Evolutionary conservation across 2,797 vertebrate species (phyloP).

Genomic region (Pseudochirops corinnae): DNA sequence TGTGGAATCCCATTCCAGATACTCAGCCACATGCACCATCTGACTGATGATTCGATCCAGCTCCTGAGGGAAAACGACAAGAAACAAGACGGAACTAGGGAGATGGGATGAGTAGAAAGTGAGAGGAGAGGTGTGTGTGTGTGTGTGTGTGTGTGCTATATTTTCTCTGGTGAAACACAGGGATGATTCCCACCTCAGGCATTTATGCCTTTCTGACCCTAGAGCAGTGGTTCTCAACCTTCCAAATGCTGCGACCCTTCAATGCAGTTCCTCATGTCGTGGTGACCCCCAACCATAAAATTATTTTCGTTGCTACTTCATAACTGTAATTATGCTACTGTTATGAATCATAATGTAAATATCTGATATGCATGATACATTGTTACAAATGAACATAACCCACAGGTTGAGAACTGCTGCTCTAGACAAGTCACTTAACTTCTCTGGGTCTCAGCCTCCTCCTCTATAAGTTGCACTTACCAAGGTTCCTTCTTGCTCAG

Average conservation of each 20-base stretch:
- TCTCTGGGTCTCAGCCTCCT: background rate
- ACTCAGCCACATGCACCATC: conserved; percentile 96
- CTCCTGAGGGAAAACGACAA: conserved; percentile 85
- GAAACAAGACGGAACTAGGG: conserved; percentile 29
- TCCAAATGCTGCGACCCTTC: too few relatives aligned
- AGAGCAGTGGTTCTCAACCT: background rate
- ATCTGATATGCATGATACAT: too few relatives aligned
- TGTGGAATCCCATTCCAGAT: conserved; percentile 96
- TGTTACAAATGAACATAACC: too few relatives aligned
- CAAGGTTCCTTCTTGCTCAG: background rate
- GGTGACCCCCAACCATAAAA: too few relatives aligned
- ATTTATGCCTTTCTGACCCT: background rate
- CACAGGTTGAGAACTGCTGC: too few relatives aligned
- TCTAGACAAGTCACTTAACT: background rate
- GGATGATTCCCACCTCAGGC: background rate
- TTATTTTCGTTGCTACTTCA: too few relatives aligned
- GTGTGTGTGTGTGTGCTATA: background rate
- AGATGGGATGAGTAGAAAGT: background rate
- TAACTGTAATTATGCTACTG: too few relatives aligned
- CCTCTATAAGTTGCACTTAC: background rate
- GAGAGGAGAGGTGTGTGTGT: background rate
- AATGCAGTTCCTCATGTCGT: too few relatives aligned
- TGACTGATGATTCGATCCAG: conserved; percentile 95
- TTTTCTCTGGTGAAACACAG: background rate
- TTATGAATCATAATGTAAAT: too few relatives aligned